Evolutionary conservation across 92 coral and sea anemone genomes (phyloP).

Genomic region (Siderastrea radians): DNA sequence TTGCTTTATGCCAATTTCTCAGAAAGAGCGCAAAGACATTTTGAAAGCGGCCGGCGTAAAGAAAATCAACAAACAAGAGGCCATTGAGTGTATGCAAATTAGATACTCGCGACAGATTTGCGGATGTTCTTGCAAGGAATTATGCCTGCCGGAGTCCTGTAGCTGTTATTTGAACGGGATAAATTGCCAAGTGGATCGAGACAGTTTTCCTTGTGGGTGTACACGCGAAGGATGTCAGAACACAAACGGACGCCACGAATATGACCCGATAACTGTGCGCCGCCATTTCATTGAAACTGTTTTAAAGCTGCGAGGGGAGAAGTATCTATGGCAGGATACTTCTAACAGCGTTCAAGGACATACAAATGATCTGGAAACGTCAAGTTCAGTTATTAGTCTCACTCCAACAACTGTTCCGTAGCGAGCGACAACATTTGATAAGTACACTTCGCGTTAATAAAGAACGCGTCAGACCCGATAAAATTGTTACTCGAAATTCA

Average conservation of each 20-base stretch:
- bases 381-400: slow-evolving; percentile 8
- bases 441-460: too few species aligned
- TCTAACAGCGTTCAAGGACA: neutral
- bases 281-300: slow-evolving; percentile 93
- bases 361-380: slow-evolving; percentile 6
- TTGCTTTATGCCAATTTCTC: slow-evolving; percentile 90
- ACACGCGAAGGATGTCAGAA: slow-evolving; percentile 90
- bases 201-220: slow-evolving; percentile 97
- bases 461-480: too few species aligned
- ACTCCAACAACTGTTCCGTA: neutral
- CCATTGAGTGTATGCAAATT: slow-evolving; percentile 94
- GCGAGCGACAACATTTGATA: too few species aligned
- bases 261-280: slow-evolving; percentile 88
- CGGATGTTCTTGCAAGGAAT: slow-evolving; percentile 95
- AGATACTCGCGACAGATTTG: slow-evolving; percentile 95
- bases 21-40: slow-evolving; percentile 92
- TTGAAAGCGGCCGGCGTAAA: slow-evolving; percentile 98
- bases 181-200: slow-evolving; percentile 97
- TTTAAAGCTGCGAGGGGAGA: slow-evolving; percentile 76
- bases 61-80: slow-evolving; percentile 94
- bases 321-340: slow-evolving; percentile 74
- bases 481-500: too few species aligned
- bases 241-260: slow-evolving; percentile 94
- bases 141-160: slow-evolving; percentile 89
- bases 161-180: slow-evolving; percentile 93